Evolutionary conservation across 2,797 vertebrate species (phyloP).

Genomic region (Oreonectes daqikongensis): DNA sequence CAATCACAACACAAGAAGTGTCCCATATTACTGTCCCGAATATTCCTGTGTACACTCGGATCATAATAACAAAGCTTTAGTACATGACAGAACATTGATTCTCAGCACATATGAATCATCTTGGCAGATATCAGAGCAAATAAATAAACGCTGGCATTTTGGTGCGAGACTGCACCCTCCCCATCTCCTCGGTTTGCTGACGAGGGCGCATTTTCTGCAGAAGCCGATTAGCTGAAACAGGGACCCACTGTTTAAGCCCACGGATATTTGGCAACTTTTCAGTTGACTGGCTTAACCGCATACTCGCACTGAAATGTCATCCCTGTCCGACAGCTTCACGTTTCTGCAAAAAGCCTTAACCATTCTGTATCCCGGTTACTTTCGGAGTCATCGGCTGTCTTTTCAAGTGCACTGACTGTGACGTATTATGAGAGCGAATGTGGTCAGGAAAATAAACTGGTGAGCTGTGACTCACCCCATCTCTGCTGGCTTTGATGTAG

Average conservation of each 20-base stretch:
- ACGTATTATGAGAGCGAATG: slow-evolving; percentile 1
- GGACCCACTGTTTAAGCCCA: slow-evolving; percentile 29
- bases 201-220: not conserved
- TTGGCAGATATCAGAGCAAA: slow-evolving; percentile 24
- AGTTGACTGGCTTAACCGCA: slow-evolving; percentile 32
- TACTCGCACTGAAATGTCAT: slow-evolving; percentile 22
- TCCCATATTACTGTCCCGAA: not conserved
- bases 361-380: not conserved
- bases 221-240: slow-evolving; percentile 16
- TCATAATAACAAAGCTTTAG: slow-evolving; percentile 8
- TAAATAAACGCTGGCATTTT: slow-evolving; percentile 5
- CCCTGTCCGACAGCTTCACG: not conserved
- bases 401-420: slow-evolving; percentile 2
- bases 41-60: not conserved
- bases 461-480: not conserved
- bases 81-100: slow-evolving; percentile 29
- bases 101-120: slow-evolving; percentile 42
- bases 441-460: not conserved
- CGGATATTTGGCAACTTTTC: slow-evolving; percentile 20
- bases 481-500: slow-evolving; percentile 21
- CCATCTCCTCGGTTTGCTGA: slow-evolving; percentile 4
- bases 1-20: not conserved
- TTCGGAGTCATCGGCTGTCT: not conserved
- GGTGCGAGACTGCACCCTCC: slow-evolving; percentile 14
- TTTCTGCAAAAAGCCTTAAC: not conserved